Evolutionary conservation across 2,113 vertebrate genomes (phyloP), one percentile per base, ranked within the genome.

Genomic region (Dipodomys stephensi): DNA sequence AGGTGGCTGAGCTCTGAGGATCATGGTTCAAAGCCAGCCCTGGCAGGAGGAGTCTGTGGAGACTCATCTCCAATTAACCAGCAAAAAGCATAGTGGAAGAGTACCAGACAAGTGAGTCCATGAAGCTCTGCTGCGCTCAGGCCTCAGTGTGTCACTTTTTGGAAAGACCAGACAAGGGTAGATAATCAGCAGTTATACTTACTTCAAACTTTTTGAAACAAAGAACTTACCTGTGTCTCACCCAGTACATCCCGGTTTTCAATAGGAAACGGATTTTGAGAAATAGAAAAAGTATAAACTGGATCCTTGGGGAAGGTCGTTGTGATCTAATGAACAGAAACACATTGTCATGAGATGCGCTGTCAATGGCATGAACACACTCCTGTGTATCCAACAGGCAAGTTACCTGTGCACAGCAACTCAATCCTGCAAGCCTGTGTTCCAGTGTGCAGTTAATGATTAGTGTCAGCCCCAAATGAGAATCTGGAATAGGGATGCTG

Each of bases 231-330:
- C 98, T 99, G 99, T 64, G 99, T 99, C 95, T 99, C 99, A 93
- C 99, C 99, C 87, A 99, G 97, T 53, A 99, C 98, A 0, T 99
- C 99, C 0, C 99, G 98, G 98, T 99, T 99, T 97, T 99, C 99
- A 9, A 99, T 99, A 96, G 99, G 98, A 97, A 99, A 99, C 49
- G 99, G 99, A 83, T 98, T 99, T 91, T 98, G 98, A 46, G 99
- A 99, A 94, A 98, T 98, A 96, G 98, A 98, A 98, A 99, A 99
- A 72, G 99, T 99, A 97, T 99, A 99, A 96, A 99, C 99, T 20
- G 99, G 99, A 98, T 99, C 99, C 98, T 99, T 99, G 82, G 99
- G 99, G 96, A 99, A 99, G 46, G 99, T 99, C 12, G 99, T 99
- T n/a, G 99, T 99, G 84, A 99, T 99, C 99, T 99, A 64, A 57